These are phyloP conservation scores for Melinopterus prodromus DNA, from an alignment of 2,888 invertebrate species.

Conservation along the genomic window DNA sequence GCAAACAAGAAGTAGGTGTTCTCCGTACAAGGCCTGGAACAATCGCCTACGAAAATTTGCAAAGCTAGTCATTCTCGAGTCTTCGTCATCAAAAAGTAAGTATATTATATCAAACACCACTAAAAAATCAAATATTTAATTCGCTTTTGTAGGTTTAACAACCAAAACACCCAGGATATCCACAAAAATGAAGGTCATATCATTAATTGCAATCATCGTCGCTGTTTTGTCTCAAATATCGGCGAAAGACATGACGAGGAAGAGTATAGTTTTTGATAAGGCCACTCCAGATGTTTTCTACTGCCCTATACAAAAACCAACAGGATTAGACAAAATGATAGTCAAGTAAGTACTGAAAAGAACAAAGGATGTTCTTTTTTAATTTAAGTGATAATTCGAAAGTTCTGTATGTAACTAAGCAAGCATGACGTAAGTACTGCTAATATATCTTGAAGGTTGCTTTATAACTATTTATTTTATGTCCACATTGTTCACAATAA, in stretches of 20 bases:
- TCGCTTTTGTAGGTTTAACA: neutral
- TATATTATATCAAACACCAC: neutral
- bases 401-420: neutral
- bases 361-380: neutral
- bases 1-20: neutral
- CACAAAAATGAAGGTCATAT: conserved; percentile 35
- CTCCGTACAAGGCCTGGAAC: neutral
- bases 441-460: no score
- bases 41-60: neutral
- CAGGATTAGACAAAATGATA: conserved; percentile 76
- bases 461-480: no score
- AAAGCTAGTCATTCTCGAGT: conserved; percentile 9
- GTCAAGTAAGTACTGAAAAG: conserved; percentile 63
- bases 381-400: neutral
- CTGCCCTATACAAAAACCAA: conserved; percentile 80
- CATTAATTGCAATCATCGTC: conserved; percentile 30
- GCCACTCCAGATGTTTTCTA: conserved; percentile 83
- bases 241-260: conserved; percentile 77
- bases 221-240: conserved; percentile 29
- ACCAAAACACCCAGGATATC: neutral
- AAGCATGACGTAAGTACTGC: neutral
- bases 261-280: conserved; percentile 81
- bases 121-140: neutral
- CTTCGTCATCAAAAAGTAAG: neutral
- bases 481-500: no score